These are phyloP conservation scores for Sarcophaga peregrina DNA, from an alignment of 1,140 invertebrate genomes.

Conservation along the genomic window DNA sequence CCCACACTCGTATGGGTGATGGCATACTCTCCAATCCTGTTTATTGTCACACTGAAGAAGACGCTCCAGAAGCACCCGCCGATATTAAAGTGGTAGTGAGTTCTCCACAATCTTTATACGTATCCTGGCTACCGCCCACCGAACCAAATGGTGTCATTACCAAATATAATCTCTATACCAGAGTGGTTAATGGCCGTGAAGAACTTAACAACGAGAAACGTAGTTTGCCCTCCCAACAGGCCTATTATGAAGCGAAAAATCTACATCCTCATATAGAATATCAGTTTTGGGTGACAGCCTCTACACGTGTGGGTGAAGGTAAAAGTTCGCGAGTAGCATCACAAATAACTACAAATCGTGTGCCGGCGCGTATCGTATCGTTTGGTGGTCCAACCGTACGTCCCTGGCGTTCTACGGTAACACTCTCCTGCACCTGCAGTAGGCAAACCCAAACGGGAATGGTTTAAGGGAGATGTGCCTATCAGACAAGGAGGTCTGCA, in stretches of 20 bases:
- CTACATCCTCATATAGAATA: constrained; percentile 82
- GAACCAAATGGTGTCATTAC: constrained; percentile 83
- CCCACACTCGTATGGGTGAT: constrained; percentile 84
- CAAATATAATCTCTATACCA: constrained; percentile 83
- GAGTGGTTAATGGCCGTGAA: constrained; percentile 75
- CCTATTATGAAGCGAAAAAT: constrained; percentile 74
- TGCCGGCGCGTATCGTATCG: constrained; percentile 77
- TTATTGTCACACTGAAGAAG: constrained; percentile 85
- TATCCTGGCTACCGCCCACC: constrained; percentile 82
- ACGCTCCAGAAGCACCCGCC: constrained; percentile 83
- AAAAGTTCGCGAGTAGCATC: constrained; percentile 77
- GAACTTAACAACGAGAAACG: constrained; percentile 77
- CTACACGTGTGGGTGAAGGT: constrained; percentile 80
- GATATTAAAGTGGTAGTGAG: constrained; percentile 85
- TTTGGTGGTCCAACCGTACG: constrained; percentile 75
- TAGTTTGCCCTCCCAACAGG: constrained; percentile 73
- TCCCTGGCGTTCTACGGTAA: constrained; percentile 74
- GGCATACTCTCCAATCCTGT: constrained; percentile 77
- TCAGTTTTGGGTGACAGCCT: constrained; percentile 84
- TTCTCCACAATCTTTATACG: constrained; percentile 78
- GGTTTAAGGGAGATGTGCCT: constrained; percentile 72
- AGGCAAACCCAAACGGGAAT: constrained; percentile 75
- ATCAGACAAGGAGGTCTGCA: constrained; percentile 67
- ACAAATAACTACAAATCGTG: constrained; percentile 70
- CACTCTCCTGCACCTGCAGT: constrained; percentile 75